Conservation (phyloP, 2,888 invertebrate genomes). For the Pardosa pseudoannulata region DNA sequence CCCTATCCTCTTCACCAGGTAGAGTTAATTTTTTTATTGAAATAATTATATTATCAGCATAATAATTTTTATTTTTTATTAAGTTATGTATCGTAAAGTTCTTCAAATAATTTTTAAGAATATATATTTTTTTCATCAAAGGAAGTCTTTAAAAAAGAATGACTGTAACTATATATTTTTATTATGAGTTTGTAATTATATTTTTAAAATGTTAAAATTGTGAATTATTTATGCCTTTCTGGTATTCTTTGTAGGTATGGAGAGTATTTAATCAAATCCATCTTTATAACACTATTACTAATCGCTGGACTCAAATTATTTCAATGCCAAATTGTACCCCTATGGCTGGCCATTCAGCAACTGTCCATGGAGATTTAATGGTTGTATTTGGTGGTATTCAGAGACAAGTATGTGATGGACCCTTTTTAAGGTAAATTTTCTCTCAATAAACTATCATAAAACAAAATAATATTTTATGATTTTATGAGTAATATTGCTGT, state of each 20-base stretch:
- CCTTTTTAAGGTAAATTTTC: slow-evolving; percentile 65
- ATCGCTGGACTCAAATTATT: slow-evolving; percentile 82
- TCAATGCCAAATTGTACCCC: slow-evolving; percentile 81
- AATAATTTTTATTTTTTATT: too few relatives aligned
- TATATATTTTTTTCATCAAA: too few relatives aligned
- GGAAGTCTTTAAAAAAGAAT: too few relatives aligned
- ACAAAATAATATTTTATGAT: too few relatives aligned
- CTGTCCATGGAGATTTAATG: slow-evolving; percentile 82
- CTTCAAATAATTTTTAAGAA: too few relatives aligned
- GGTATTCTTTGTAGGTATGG: slow-evolving; percentile 74
- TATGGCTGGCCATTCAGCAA: slow-evolving; percentile 95
- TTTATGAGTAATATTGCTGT: too few relatives aligned
- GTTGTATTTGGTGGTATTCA: slow-evolving; percentile 80
- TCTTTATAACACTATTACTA: slow-evolving; percentile 87
- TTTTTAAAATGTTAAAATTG: too few relatives aligned
- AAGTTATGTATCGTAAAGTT: too few relatives aligned
- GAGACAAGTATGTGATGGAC: slow-evolving; percentile 73
- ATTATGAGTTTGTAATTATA: too few relatives aligned
- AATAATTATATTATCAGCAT: too few relatives aligned
- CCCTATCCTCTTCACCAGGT: slow-evolving; percentile 82
- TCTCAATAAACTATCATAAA: too few relatives aligned
- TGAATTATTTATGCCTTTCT: slow-evolving; percentile 6
- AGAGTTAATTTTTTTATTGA: not conserved
- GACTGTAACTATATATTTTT: too few relatives aligned
- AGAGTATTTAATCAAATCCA: slow-evolving; percentile 95